Evolutionary conservation across 2,888 invertebrate species (phyloP), one percentile per base, ranked within the genome.

Genomic region (Lithophane semibrunnea): DNA sequence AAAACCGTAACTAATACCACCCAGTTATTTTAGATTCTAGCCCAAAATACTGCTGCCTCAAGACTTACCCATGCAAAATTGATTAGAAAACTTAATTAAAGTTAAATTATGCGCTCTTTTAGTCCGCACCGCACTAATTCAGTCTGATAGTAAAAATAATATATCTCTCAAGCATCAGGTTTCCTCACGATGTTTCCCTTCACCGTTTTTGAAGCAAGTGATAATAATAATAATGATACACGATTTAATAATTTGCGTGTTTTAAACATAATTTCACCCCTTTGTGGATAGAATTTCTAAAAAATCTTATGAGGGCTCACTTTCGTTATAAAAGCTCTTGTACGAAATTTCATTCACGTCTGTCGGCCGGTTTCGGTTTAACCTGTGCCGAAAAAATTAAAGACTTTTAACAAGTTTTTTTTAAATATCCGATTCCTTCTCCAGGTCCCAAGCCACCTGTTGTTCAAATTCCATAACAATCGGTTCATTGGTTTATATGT

Each of bases 41-140:
- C 12, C 13, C n/a, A 72, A 67, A 79, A 69, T n/a, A n/a, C 24
- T 54, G 16, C 16, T 16, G 52, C 18, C 24, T 37, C 29, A 80
- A 80, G 37, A 56, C 67, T 58, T 16, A 47, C 2, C 80, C 79
- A 47, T 68, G 52, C n/a, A 56, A 60, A 81, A 80, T 81, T 65
- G 75, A 80, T 80, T 80, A 80, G 75, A 81, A 81, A 81, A 68
- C 52, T 74, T 74, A 18, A 72, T 79, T 54, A 54, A 8, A 79
- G 10, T n/a, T 5, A 21, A 10, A 79, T 79, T 71, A 70, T 60
- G 70, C 70, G 73, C 69, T 79, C 79, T 77, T 47, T 79, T 12
- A 77, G 47, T 54, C 21, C 68, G 16, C 13, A 79, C 21, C 68
- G 16, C 13, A 79, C 21, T 79, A 63, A 77, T 77, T 72, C 21